These are phyloP conservation scores for Apostichopus leukothele DNA, from an alignment of 53 echinoderm and acorn worm genomes.

Conservation along the genomic window DNA sequence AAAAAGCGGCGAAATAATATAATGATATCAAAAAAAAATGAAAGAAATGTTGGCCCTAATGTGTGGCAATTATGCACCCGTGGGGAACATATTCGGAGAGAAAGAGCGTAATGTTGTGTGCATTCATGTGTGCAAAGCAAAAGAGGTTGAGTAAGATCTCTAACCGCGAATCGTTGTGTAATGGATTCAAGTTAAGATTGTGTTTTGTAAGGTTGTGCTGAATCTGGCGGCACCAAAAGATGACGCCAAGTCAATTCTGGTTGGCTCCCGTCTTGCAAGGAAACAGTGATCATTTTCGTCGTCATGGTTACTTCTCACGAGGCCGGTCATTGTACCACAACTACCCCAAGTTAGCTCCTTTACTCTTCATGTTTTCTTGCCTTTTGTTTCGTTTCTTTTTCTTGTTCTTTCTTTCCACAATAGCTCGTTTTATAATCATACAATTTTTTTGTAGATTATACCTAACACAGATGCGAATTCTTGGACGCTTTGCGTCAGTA, in stretches of 20 bases:
- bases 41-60: constrained; percentile 11
- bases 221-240: background rate
- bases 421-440: background rate
- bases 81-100: constrained; percentile 10
- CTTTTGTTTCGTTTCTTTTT: background rate
- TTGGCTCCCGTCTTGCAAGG: background rate
- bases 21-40: no score
- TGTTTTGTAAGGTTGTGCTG: background rate
- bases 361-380: background rate
- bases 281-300: background rate
- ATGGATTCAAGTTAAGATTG: background rate
- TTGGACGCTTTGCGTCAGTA: constrained; percentile 41
- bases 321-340: background rate
- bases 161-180: constrained; percentile 1
- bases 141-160: background rate
- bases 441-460: background rate
- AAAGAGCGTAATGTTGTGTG: constrained; percentile 31
- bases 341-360: background rate
- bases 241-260: background rate
- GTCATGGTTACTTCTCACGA: background rate
- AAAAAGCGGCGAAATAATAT: constrained; percentile 13
- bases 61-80: constrained; percentile 44
- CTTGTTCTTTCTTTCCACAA: background rate
- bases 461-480: constrained; percentile 25
- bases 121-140: constrained; percentile 43